Evolutionary conservation across 1,140 invertebrate species (phyloP), one percentile per base, ranked within the genome.

Genomic region (Apis cerana): DNA sequence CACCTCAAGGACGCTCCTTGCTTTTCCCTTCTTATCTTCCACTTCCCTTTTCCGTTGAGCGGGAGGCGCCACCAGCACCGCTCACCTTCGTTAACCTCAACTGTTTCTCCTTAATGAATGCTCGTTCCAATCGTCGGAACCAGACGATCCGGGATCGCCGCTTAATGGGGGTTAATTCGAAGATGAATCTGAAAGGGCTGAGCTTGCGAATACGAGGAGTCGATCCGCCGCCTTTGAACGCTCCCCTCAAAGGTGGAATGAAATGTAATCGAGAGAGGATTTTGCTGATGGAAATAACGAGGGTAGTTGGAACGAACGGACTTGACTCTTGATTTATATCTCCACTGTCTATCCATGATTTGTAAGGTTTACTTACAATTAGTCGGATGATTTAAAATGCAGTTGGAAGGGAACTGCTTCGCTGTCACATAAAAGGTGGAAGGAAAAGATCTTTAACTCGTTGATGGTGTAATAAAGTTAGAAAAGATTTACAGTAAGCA

Each of bases 1-100:
- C 72, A 75, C 78, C 69, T 64, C 74, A 76, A 80, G 77, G 74
- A 48, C 72, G 62, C 64, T 23, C 62, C 72, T 80, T 84, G 76
- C 75, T 58, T 70, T 52, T 67, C 72, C 43, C 13, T 27, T 27
- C 23, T 21, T 19, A 12, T n/a, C 48, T 12, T 13, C 75, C 10
- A 13, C 11, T 48, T 56, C 56, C 43, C 27, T 61, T 59, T 58
- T 58, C 43, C 4, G 8, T 9, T 15, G 21, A 27, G 52, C 71
- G 77, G 50, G 59, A 74, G 61, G 58, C 56, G 85, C 69, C 58
- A 68, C 68, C 74, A 76, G 74, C 50, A 52, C 68, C 67, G 74
- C 76, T 74, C 67, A 75, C 52, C 79, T 81, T 81, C 79, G 71
- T 75, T 81, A 75, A 62, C 52, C 79, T 54, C 68, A 21, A 17